These are phyloP conservation scores for Thelaira solivaga DNA, from an alignment of 2,888 invertebrate species.

Conservation along the genomic window DNA sequence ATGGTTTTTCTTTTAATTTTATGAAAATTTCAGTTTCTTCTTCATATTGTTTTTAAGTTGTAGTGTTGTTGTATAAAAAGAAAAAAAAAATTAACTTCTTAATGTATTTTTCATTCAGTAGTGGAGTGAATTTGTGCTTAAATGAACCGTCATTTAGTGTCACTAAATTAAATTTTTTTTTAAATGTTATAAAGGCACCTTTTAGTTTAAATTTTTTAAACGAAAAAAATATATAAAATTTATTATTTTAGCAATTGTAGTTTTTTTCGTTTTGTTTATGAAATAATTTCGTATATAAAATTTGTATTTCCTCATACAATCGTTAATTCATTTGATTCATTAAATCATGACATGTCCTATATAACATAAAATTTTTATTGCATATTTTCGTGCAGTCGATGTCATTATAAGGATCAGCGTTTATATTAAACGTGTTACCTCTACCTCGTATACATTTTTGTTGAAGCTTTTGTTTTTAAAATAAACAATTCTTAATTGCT, in stretches of 20 bases:
- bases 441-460: background rate
- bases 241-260: background rate
- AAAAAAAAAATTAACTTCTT: constrained; percentile 45
- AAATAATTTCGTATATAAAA: background rate
- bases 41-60: constrained; percentile 38
- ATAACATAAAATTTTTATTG: background rate
- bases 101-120: constrained; percentile 31
- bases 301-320: background rate
- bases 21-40: background rate
- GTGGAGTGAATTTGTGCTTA: constrained; percentile 20
- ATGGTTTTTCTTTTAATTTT: constrained; percentile 25
- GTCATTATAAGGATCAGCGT: background rate
- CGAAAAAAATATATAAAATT: background rate
- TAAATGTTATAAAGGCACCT: constrained; percentile 50
- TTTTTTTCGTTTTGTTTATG: constrained; percentile 1
- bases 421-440: background rate
- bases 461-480: background rate
- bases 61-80: constrained; percentile 37
- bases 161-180: constrained; percentile 19
- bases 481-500: background rate
- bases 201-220: constrained; percentile 18
- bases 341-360: background rate
- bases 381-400: background rate
- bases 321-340: background rate
- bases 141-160: constrained; percentile 1